Evolutionary conservation across 1,140 invertebrate genomes (phyloP).

Genomic region (Aphaenogaster ashmeadi): DNA sequence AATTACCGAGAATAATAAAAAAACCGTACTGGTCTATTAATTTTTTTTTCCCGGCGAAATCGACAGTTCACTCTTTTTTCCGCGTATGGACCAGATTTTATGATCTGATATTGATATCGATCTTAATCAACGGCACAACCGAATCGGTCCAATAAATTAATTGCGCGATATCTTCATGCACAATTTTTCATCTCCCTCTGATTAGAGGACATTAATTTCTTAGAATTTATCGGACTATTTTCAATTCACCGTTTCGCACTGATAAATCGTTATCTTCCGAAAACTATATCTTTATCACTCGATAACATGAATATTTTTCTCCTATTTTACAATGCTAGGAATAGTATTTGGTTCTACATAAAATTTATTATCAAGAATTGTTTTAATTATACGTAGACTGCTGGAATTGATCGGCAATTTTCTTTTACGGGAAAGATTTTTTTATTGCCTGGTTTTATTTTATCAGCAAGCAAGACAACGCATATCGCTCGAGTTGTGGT

Average conservation of each 20-base stretch:
- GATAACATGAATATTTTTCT: not conserved
- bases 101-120: constrained; percentile 20
- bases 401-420: constrained; percentile 9
- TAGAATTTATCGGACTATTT: not conserved
- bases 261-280: constrained; percentile 18
- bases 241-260: not conserved
- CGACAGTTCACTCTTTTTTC: not conserved
- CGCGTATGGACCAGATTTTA: not conserved
- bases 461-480: constrained; percentile 7
- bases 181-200: not conserved
- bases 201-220: not conserved
- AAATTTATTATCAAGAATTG: not conserved
- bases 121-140: not conserved
- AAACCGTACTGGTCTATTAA: not conserved
- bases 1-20: constrained; percentile 26
- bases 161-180: not conserved
- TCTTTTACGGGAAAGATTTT: not conserved
- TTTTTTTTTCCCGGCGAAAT: not conserved
- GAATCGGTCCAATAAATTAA: not conserved
- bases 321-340: not conserved
- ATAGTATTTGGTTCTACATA: not conserved
- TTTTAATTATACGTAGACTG: not conserved
- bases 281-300: not conserved
- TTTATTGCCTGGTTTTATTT: constrained; percentile 21
- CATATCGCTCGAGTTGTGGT: not conserved